Base-by-base conservation (phyloP, 1,140 invertebrate species). In the Ctenoplectra terminalis region DNA sequence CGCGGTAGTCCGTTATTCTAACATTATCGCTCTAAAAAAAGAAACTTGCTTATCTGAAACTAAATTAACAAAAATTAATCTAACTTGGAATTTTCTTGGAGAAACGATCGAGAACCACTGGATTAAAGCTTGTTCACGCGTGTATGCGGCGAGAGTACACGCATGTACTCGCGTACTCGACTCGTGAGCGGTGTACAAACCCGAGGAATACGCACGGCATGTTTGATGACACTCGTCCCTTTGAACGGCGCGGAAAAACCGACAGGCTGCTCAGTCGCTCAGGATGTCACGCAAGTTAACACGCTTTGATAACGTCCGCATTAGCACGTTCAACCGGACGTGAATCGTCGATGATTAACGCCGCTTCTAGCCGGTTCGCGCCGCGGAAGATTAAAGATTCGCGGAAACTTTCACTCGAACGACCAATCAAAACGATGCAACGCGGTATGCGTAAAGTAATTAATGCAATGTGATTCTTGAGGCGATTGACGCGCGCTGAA, bases 281-380 rank as follows among this genome's bases (percentile, higher is more conserved):
- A 80, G 77, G 77, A 80, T 80, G 77, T 80, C 77, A 80, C 77
- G 77, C 71, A 52, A 63, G 31, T 80, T 80, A 73, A 80, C 58
- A 63, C 58, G 71, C 69, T 80, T 63, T 64, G 77, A 73, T 79
- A 72, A 79, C 34, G 54, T 72, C 31, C 77, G 56, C 70, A 73
- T 79, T 79, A 73, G 31, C 69, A 40, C 56, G 69, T 63, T 73
- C 69, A 72, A 37, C 66, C 76, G 58, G 54, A 79, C 69, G 69
- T 63, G 69, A 43, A 73, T 73, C 46, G 58, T 72, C 58, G 77
- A 79, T 79, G 46, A 73, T 72, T 70, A 79, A 73, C 77, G 31
- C 17, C n/a, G 46, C 34, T 71, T 23, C 76, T 37, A 43, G 50
- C 7, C 75, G 43, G 11, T 58, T 11, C 23, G 54, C 34, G 34